Evolutionary conservation across 2,888 invertebrate species (phyloP), one percentile per base, ranked within the genome.

Genomic region (Cephus runcator): DNA sequence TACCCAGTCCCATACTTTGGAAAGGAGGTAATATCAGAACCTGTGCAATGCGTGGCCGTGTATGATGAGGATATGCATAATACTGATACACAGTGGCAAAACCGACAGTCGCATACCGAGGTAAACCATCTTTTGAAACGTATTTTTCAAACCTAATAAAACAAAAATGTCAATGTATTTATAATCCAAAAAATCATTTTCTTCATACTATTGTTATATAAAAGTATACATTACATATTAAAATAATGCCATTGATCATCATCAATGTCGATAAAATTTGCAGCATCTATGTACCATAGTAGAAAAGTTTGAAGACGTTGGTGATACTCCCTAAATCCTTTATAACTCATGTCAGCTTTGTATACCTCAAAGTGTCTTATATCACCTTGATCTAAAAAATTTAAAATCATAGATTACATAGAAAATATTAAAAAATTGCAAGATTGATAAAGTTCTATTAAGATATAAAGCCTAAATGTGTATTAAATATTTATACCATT

Each of bases 261-360:
- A 90, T 97, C 96, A 4, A 95, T 93, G 92, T 99, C 98, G 84
- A 99, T 97, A 88, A 96, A 98, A 68, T 97, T 97, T 1, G 98
- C 98, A 23, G 97, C 98, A 93, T 99, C 99, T 84, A 99, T 97
- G 92, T 96, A 99, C 96, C 98, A 99, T 79, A 98, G 92, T 12
- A 99, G 93, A 88, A 98, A 97, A 0, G 98, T 97, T 92, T 99
- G 98, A 84, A 99, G 93, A 76, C 97, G 94, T 83, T 95, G 93
- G 90, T 98, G 97, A 90, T 95, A 98, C 6, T 94, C 93, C 35
- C 94, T 90, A 90, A 98, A 98, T 0, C 95, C 95, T 0, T 95
- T 94, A 76, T 94, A 93, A 23, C 94, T 93, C 83, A 94, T 94
- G 86, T 96, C 95, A 86, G 95, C 95, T 85, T 94, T 94, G 88